phyloP scores from a whole-genome alignment of 2,113 vertebrate genomes.

The Heterocephalus glaber region DNA sequence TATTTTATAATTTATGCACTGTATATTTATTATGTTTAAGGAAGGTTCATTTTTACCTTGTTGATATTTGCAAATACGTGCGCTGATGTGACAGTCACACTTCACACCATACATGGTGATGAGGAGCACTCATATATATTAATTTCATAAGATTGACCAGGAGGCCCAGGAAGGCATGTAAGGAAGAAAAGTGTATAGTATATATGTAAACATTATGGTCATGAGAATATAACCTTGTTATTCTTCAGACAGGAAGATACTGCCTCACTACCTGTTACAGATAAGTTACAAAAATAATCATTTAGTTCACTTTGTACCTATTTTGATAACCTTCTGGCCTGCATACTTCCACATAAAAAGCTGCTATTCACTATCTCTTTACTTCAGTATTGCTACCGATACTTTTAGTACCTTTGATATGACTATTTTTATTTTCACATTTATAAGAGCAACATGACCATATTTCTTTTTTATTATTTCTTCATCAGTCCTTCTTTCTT shows the following conservation, averaged over 20 bases:
- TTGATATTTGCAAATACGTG: conserved; percentile 90
- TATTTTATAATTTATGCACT: background rate
- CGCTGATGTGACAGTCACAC: conserved; percentile 90
- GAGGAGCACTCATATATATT: conserved; percentile 90
- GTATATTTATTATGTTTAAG: conserved; percentile 19
- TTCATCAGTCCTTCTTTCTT: conserved; percentile 92
- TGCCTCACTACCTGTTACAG: conserved; percentile 86
- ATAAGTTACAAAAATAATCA: conserved; percentile 84
- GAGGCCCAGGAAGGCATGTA: conserved; percentile 83
- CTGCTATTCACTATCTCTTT: conserved; percentile 90
- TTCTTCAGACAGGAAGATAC: conserved; percentile 86
- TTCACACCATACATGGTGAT: conserved; percentile 87
- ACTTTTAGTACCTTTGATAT: conserved; percentile 92
- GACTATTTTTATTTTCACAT: conserved; percentile 93
- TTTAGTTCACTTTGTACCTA: conserved; percentile 94
- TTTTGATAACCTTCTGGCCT: conserved; percentile 92
- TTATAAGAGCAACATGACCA: conserved; percentile 92
- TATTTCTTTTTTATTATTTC: conserved; percentile 94
- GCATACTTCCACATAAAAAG: conserved; percentile 91
- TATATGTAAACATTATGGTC: background rate
- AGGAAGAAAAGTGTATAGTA: conserved; percentile 47
- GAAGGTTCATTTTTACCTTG: conserved; percentile 79
- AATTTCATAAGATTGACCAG: conserved; percentile 82
- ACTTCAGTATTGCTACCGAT: conserved; percentile 91
- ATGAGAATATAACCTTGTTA: background rate